Evolutionary conservation across 2,113 vertebrate genomes (phyloP).

Genomic region (Gracilinanus agilis): DNA sequence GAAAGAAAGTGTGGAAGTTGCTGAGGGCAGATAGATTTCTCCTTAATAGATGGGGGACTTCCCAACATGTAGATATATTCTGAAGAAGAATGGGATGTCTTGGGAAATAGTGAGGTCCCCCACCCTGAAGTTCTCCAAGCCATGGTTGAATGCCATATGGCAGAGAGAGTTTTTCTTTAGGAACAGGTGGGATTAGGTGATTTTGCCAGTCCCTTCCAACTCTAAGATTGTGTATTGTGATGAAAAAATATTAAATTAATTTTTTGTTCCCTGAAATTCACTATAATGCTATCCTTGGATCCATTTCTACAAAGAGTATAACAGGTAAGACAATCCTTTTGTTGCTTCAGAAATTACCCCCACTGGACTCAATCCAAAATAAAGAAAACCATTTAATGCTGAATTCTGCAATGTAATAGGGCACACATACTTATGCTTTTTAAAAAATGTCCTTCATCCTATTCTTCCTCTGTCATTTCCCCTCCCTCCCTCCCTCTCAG

Average conservation of each 20-base stretch:
- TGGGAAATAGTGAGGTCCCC: not conserved
- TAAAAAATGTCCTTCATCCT: not conserved
- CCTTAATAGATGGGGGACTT: not conserved
- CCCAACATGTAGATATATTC: not conserved
- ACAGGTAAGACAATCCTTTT: not conserved
- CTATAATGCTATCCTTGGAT: not conserved
- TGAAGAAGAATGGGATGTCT: not conserved
- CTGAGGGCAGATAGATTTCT: not conserved
- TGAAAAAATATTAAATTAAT: not conserved
- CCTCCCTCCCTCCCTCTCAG: not conserved
- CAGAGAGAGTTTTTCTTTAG: not conserved
- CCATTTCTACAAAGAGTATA: not conserved
- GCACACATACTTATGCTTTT: not conserved
- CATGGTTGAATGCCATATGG: not conserved
- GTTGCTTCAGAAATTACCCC: not conserved
- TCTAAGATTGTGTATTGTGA: not conserved
- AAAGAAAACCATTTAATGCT: not conserved
- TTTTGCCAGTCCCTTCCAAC: not conserved
- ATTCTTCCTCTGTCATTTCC: not conserved
- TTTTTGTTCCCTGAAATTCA: not conserved
- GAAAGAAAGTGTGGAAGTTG: not conserved
- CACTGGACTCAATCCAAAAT: not conserved
- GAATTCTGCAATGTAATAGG: not conserved
- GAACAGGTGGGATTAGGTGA: not conserved
- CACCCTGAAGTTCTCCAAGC: not conserved